Percentiles rank a stretch among this genome's conserved stretches.
phyloP scores from a whole-genome alignment of 2,888 invertebrate genomes.

The Caenorhabditis auriculariae region DNA sequence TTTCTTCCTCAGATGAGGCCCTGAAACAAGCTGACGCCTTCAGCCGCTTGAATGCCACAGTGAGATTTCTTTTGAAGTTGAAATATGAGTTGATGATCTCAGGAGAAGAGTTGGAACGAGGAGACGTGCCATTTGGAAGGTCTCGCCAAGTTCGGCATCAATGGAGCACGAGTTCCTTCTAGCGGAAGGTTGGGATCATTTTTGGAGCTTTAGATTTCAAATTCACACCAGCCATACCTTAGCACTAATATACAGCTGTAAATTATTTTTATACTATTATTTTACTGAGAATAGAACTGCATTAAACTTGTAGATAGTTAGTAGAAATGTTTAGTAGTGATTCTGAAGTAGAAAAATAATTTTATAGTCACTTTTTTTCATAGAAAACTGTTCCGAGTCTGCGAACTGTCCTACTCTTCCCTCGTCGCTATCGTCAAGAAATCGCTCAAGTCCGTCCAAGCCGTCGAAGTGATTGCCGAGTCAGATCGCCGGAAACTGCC shows the following conservation, averaged over 20 bases:
- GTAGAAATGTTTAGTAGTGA: neutral
- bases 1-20: no score
- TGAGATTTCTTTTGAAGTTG: no score
- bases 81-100: no score
- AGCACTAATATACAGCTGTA: no score
- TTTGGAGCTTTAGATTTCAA: no score
- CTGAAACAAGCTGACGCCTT: no score
- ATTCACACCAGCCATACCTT: no score
- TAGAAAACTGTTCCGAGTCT: slow-evolving; percentile 10
- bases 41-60: no score
- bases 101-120: slow-evolving; percentile 26
- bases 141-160: slow-evolving; percentile 24
- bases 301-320: no score
- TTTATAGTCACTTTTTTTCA: neutral
- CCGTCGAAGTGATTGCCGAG: slow-evolving; percentile 17
- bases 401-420: slow-evolving; percentile 14
- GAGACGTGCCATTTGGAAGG: slow-evolving; percentile 14
- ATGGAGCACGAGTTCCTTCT: slow-evolving; percentile 22
- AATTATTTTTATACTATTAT: no score
- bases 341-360: neutral
- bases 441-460: slow-evolving; percentile 6
- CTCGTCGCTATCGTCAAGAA: slow-evolving; percentile 18
- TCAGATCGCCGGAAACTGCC: slow-evolving; percentile 11
- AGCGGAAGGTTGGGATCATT: slow-evolving; percentile 2
- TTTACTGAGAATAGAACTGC: no score